Conservation (phyloP, 2,797 vertebrate genomes). For the Channallabes apus region DNA sequence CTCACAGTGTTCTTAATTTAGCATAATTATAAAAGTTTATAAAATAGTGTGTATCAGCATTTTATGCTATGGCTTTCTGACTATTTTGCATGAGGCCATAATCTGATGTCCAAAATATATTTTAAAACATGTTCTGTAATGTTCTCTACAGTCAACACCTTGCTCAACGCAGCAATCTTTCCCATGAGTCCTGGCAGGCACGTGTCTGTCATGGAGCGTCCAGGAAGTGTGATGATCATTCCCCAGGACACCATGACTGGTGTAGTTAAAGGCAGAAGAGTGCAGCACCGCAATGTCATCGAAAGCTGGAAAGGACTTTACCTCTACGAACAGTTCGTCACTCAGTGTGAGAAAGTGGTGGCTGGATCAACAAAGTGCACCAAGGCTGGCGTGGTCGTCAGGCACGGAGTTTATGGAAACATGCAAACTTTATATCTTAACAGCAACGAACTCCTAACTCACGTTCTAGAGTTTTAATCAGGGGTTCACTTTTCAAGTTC, state of each 20-base stretch:
- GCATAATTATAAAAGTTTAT: background rate
- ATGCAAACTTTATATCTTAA: conserved; percentile 81
- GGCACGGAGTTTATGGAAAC: conserved; percentile 83
- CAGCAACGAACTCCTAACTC: conserved; percentile 82
- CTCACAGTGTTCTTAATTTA: background rate
- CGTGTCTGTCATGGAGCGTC: conserved; percentile 81
- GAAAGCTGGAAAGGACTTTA: conserved; percentile 76
- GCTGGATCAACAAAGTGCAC: conserved; percentile 68
- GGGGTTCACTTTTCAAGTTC: background rate
- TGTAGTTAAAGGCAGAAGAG: conserved; percentile 67
- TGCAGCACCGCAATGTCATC: conserved; percentile 76
- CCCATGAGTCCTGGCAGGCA: conserved; percentile 70
- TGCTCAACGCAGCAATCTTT: conserved; percentile 83
- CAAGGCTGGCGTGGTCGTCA: conserved; percentile 70
- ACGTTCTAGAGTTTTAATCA: conserved; percentile 85
- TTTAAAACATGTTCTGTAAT: background rate
- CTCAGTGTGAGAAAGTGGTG: conserved; percentile 77
- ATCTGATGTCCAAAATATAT: conserved; percentile 6
- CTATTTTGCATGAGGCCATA: background rate
- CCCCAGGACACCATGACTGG: conserved; percentile 85
- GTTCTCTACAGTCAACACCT: conserved; percentile 69
- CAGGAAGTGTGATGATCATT: conserved; percentile 80
- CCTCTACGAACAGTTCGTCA: conserved; percentile 80
- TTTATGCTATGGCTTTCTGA: background rate
- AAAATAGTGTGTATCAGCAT: background rate